Evolutionary conservation across 1,140 invertebrate genomes (phyloP).

Genomic region (Rhagoletis zephyria): DNA sequence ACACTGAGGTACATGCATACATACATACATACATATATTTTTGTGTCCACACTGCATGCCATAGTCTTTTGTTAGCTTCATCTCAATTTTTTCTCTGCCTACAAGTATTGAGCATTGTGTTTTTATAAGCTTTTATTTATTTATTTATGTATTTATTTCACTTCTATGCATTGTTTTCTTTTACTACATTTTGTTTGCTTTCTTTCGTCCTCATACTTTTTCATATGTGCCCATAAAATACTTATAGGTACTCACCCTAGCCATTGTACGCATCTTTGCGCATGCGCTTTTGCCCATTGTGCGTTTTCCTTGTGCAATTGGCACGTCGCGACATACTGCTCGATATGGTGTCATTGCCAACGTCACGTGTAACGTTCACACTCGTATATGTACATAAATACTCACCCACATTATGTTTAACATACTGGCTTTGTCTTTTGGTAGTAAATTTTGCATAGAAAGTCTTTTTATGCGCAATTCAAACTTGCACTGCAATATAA

Average conservation of each 20-base stretch:
- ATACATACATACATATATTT: background rate
- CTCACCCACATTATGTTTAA: constrained; percentile 22
- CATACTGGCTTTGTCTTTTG: background rate
- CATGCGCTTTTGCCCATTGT: constrained; percentile 18
- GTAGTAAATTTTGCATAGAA: background rate
- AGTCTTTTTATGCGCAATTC: constrained; percentile 1
- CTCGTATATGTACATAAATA: background rate
- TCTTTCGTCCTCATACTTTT: constrained; percentile 26
- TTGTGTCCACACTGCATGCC: background rate
- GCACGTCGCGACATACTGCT: background rate
- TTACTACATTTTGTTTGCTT: background rate
- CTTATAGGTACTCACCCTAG: background rate
- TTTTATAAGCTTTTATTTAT: background rate
- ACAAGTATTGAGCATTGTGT: background rate
- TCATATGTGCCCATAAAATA: background rate
- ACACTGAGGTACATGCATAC: background rate
- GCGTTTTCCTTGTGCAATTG: background rate
- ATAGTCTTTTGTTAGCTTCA: background rate
- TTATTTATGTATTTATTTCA: constrained; percentile 1
- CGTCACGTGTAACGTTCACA: constrained; percentile 50
- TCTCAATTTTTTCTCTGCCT: background rate
- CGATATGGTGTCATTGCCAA: constrained; percentile 55
- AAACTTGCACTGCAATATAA: background rate
- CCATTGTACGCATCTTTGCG: constrained; percentile 32
- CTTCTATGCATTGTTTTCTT: no score